Conservation (phyloP, 1,140 invertebrate species). For the Papilio machaon region DNA sequence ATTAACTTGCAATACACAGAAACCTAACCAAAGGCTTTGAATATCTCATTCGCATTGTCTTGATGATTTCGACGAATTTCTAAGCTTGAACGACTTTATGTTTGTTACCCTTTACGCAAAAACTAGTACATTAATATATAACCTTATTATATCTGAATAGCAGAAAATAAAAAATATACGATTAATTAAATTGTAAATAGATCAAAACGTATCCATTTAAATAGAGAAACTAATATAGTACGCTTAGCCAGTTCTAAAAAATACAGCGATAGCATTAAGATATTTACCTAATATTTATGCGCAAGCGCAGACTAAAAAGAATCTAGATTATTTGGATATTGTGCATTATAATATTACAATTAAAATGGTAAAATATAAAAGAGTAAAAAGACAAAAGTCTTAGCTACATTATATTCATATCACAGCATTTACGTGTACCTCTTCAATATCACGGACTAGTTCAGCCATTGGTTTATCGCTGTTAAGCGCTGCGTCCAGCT, state of each 20-base stretch:
- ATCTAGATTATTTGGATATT: not conserved
- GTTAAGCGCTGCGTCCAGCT: constrained; percentile 83
- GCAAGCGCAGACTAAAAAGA: not conserved
- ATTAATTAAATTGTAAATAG: not conserved
- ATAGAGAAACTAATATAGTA: not conserved
- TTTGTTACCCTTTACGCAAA: too few species aligned
- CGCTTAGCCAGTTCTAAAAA: not conserved
- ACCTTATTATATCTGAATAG: not conserved
- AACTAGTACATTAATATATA: too few species aligned
- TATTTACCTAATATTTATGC: not conserved
- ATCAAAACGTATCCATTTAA: not conserved
- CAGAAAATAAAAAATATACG: not conserved
- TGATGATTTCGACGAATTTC: not conserved
- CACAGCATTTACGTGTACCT: constrained; percentile 71
- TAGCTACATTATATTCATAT: not conserved
- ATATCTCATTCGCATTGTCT: not conserved
- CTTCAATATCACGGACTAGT: constrained; percentile 86
- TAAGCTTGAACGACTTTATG: not conserved
- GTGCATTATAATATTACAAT: not conserved
- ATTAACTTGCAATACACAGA: constrained; percentile 1
- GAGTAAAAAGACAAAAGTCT: not conserved
- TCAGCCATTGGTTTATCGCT: constrained; percentile 85
- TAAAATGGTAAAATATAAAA: not conserved
- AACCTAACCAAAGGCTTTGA: not conserved
- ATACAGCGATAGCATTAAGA: not conserved